phyloP scores from a whole-genome alignment of 2,113 vertebrate species.

The Phainopepla nitens region DNA sequence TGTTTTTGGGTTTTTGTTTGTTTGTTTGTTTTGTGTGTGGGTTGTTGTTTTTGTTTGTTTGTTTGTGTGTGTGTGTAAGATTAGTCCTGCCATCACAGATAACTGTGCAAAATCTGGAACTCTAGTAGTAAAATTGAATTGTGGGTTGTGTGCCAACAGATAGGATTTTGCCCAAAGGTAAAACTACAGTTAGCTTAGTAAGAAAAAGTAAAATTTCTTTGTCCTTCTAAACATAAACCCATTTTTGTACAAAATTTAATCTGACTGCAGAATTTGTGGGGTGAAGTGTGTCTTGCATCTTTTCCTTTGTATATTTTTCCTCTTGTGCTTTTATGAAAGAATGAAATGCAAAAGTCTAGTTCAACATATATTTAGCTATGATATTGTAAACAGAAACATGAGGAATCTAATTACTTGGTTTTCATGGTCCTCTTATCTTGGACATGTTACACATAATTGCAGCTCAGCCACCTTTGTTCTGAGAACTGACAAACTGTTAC shows the following conservation, averaged over 20 bases:
- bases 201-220: not conserved
- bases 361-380: not conserved
- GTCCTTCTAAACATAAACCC: not conserved
- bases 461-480: not conserved
- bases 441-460: not conserved
- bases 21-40: too few species aligned
- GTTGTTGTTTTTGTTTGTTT: not conserved
- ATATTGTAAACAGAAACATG: not conserved
- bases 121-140: not conserved
- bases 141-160: not conserved
- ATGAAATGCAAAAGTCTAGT: not conserved
- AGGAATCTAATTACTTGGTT: not conserved
- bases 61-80: not conserved
- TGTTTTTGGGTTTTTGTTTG: too few species aligned
- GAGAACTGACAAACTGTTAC: not conserved
- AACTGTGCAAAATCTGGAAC: not conserved
- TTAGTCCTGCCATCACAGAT: not conserved
- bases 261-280: not conserved
- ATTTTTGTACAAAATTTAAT: slow-evolving; percentile 1
- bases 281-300: not conserved
- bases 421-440: not conserved
- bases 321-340: not conserved
- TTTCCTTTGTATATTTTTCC: not conserved
- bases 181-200: not conserved
- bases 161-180: slow-evolving; percentile 7